Evolutionary conservation across 2,888 invertebrate species (phyloP), one percentile per base, ranked within the genome.

Genomic region (Drosophila nr. perissopoda): DNA sequence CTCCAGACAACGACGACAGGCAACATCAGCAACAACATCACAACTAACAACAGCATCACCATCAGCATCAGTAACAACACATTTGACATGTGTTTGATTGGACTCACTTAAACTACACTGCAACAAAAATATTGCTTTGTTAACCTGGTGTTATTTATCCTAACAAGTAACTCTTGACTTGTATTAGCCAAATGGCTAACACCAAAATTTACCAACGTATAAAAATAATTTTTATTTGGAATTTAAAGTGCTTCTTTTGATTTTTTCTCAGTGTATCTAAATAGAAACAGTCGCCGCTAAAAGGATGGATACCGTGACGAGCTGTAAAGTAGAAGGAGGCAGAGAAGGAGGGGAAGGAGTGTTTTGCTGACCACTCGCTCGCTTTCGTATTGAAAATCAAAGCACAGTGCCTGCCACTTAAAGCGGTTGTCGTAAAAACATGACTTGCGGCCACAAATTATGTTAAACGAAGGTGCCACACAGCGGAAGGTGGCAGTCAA

Each of bases 51-150:
- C 66, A 71, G 29, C 70, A 77, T 27, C 70, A 67, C 10, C 61
- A 65, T 27, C 61, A 57, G 21, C 71, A 49, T 27, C 66, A 51
- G 31, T 53, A 67, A 52, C 72, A 75, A 62, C 64, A 70, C 76
- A 74, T 88, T 84, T 84, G 84, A 84, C 85, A 85, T 85, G 74
- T 81, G 84, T 84, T 84, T 84, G 85, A 84, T 84, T 84, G 85
- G 78, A 80, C 68, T 52, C 76, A 70, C 57, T 66, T 63, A 61
- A 62, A 58, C 58, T 38, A 52, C 54, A 61, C 27, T 13, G 56
- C 25, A 29, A 16, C 4, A 2, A 56, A 56, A 38, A 49, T 18
- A 3, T 18, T 2, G 1, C 0, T 33, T 10, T 1, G 10, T 4
- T 52, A 16, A 21, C 8, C 1, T 8, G 8, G 2, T 21, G 2